Percentiles rank a stretch among this genome's conserved stretches.
phyloP scores from a whole-genome alignment of 1,140 invertebrate genomes.

The Apis laboriosa region DNA sequence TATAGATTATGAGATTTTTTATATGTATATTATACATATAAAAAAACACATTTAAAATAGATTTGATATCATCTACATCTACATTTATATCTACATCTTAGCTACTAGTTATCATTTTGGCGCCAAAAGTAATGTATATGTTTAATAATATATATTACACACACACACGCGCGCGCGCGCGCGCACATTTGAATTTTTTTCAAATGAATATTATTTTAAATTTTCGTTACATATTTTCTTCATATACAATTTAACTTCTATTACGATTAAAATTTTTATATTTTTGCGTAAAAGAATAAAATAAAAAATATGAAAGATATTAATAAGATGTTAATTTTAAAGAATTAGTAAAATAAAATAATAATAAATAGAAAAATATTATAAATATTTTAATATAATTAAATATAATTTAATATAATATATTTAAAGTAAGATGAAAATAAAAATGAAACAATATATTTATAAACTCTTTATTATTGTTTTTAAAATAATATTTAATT shows the following conservation, averaged over 20 bases:
- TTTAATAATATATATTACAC: background rate
- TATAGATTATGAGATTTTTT: background rate
- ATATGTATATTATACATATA: background rate
- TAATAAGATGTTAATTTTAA: too few relatives aligned
- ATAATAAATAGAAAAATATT: too few relatives aligned
- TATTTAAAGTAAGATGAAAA: background rate
- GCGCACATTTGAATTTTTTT: background rate
- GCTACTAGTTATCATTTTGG: background rate
- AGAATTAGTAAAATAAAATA: too few relatives aligned
- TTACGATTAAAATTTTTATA: too few relatives aligned
- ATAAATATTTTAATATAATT: too few relatives aligned
- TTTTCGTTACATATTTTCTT: background rate
- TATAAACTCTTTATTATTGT: background rate
- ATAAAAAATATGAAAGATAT: too few relatives aligned
- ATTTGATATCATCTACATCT: background rate
- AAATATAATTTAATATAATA: background rate
- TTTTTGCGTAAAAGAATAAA: too few relatives aligned
- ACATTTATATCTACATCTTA: background rate
- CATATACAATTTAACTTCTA: too few relatives aligned
- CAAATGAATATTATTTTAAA: background rate
- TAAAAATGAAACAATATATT: background rate
- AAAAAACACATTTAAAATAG: too few relatives aligned
- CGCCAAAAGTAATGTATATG: background rate
- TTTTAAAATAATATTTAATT: constrained; percentile 17
- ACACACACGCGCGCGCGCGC: fast-evolving